Percentiles rank a stretch among this genome's conserved stretches.
Evolutionary conservation across 2,888 invertebrate species (phyloP).

Genomic region (Mechanitis messenoides): DNA sequence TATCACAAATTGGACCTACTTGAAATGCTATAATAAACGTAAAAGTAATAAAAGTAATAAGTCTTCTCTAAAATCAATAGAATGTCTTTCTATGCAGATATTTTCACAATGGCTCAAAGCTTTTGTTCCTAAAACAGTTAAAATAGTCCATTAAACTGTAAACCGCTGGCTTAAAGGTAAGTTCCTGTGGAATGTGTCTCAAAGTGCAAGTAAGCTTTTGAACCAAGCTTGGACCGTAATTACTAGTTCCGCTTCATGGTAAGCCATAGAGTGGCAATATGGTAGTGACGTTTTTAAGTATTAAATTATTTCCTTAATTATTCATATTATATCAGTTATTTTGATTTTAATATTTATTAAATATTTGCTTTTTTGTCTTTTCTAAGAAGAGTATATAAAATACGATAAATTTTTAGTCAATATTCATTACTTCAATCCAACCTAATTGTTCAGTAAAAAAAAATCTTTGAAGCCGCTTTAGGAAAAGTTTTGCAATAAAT

Average conservation of each 20-base stretch:
- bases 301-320: neutral
- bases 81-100: neutral
- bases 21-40: neutral
- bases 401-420: too few species aligned
- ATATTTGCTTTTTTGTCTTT: too few species aligned
- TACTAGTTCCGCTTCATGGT: constrained; percentile 15
- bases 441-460: too few species aligned
- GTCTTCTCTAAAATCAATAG: too few species aligned
- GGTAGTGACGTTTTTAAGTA: neutral
- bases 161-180: constrained; percentile 24
- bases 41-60: neutral
- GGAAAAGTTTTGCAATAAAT: too few species aligned
- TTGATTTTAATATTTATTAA: neutral
- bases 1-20: constrained; percentile 15
- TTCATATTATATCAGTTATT: neutral
- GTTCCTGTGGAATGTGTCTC: constrained; percentile 18
- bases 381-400: too few species aligned
- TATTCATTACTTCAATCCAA: too few species aligned
- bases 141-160: constrained; percentile 33
- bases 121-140: constrained; percentile 28
- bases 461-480: too few species aligned
- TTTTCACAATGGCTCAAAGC: constrained; percentile 11
- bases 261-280: constrained; percentile 10
- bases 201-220: constrained; percentile 25
- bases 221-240: constrained; percentile 18